Percentiles rank a stretch among this genome's conserved stretches.
Evolutionary conservation across 2,888 invertebrate genomes (phyloP).

Genomic region (Podabrus alpinus): DNA sequence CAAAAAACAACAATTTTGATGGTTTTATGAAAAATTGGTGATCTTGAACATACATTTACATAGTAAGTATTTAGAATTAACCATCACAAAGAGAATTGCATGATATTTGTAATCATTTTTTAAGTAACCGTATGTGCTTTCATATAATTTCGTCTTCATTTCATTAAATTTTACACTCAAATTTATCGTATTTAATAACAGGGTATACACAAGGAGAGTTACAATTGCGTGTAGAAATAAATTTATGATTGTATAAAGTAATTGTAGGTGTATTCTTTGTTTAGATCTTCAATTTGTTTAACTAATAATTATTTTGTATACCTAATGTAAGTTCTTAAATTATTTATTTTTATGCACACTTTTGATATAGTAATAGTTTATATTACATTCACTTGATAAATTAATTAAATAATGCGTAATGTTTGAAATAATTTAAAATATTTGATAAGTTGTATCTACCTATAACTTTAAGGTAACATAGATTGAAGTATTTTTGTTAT

Average conservation of each 20-base stretch:
- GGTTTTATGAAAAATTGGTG: background rate
- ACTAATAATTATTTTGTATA: background rate
- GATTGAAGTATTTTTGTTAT: conserved; percentile 3
- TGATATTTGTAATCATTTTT: background rate
- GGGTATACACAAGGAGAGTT: background rate
- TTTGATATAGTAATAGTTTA: no score
- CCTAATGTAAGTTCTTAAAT: no score
- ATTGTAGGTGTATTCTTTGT: background rate
- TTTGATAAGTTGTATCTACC: background rate
- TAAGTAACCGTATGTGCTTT: background rate
- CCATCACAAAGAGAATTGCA: background rate
- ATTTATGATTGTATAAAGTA: background rate
- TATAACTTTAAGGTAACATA: background rate
- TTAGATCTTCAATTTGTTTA: background rate
- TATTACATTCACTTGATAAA: background rate
- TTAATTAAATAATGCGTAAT: background rate
- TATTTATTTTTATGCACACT: background rate
- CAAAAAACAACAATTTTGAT: background rate
- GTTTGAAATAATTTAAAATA: background rate
- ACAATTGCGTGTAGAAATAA: background rate
- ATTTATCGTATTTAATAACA: background rate
- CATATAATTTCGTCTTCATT: background rate
- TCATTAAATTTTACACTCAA: background rate
- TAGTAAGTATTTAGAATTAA: no score
- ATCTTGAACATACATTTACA: background rate